Conservation (phyloP, 1,140 invertebrate genomes). For the Pygmarrhopalites habei region DNA sequence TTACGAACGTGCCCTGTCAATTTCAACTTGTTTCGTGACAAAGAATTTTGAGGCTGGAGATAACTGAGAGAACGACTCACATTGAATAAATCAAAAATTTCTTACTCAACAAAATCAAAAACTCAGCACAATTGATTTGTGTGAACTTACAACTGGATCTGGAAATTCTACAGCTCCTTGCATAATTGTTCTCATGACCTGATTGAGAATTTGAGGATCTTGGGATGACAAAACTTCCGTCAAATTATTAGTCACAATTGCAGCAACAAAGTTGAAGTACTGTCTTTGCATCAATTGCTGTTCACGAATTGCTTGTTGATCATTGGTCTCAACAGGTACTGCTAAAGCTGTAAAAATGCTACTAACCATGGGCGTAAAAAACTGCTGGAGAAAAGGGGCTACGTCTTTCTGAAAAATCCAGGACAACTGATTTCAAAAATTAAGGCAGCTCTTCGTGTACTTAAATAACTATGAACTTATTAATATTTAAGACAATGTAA, state of each 20-base stretch:
- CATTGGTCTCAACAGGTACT: slow-evolving; percentile 47
- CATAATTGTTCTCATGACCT: slow-evolving; percentile 50
- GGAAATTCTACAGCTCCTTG: slow-evolving; percentile 51
- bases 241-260: slow-evolving; percentile 49
- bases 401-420: slow-evolving; percentile 49
- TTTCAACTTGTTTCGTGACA: no score
- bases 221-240: slow-evolving; percentile 49
- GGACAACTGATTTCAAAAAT: slow-evolving; percentile 37
- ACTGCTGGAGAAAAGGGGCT: slow-evolving; percentile 49
- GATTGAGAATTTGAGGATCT: slow-evolving; percentile 40
- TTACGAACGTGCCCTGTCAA: no score
- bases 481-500: not conserved
- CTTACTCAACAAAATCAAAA: not conserved
- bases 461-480: not conserved
- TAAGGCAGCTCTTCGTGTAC: not conserved
- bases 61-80: no score
- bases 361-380: slow-evolving; percentile 52
- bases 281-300: slow-evolving; percentile 49
- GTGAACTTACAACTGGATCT: slow-evolving; percentile 50
- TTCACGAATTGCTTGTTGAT: slow-evolving; percentile 49
- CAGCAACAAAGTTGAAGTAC: slow-evolving; percentile 52
- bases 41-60: no score
- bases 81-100: not conserved
- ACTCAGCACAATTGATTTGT: not conserved
- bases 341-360: slow-evolving; percentile 48